Conservation (phyloP, 1,140 invertebrate species). For the Cecropterus lyciades region DNA sequence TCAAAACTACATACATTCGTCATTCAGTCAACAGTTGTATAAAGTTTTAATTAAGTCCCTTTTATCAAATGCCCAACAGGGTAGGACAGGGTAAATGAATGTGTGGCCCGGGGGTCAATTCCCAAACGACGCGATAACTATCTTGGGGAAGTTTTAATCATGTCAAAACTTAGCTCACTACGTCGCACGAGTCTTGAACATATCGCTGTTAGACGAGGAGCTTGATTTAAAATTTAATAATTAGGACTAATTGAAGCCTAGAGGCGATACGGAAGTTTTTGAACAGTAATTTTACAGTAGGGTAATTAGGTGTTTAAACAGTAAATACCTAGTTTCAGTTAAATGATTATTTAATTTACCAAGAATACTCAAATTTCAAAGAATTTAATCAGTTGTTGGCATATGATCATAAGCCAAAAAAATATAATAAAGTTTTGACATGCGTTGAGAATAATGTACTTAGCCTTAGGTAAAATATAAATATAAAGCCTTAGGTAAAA, state of each 20-base stretch:
- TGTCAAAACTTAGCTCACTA: constrained; percentile 63
- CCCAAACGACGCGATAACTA: constrained; percentile 66
- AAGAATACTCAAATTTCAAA: too few relatives aligned
- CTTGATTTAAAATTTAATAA: not conserved
- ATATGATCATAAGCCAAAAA: too few relatives aligned
- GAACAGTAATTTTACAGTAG: too few relatives aligned
- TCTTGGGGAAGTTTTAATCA: constrained; percentile 69
- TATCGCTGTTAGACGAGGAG: constrained; percentile 53
- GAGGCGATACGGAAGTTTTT: too few relatives aligned
- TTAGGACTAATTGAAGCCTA: not conserved
- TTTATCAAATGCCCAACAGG: constrained; percentile 52
- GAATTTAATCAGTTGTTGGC: too few relatives aligned
- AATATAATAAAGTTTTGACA: too few relatives aligned
- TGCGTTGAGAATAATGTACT: too few relatives aligned
- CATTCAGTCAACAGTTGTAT: constrained; percentile 47
- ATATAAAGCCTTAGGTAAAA: too few relatives aligned
- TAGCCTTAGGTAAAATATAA: too few relatives aligned
- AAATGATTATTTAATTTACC: too few relatives aligned
- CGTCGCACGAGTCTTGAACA: constrained; percentile 47
- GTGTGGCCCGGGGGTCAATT: constrained; percentile 52
- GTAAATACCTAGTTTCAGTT: too few relatives aligned
- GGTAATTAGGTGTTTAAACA: too few relatives aligned
- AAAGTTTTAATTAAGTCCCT: constrained; percentile 64
- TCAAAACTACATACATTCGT: constrained; percentile 36
- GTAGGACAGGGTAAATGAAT: constrained; percentile 45